Percentiles rank a stretch among this genome's conserved stretches.
phyloP scores from a whole-genome alignment of 2,113 vertebrate genomes.

The Clarias gariepinus region DNA sequence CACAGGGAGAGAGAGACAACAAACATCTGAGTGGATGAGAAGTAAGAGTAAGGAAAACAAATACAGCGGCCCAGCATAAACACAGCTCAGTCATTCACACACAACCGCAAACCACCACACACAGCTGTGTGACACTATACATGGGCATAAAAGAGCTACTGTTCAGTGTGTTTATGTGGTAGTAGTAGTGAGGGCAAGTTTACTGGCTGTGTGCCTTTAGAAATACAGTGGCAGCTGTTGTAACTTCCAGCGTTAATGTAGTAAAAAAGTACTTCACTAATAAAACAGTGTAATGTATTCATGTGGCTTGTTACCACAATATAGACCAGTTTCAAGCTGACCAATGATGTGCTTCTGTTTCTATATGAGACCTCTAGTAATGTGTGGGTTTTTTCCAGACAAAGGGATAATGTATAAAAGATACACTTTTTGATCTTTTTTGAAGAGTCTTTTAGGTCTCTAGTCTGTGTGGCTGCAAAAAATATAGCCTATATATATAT shows the following conservation, averaged over 20 bases:
- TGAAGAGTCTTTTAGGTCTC: too few relatives aligned
- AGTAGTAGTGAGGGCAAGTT: conserved; percentile 5
- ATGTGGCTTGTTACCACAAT: background rate
- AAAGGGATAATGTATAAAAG: background rate
- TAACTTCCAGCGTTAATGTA: background rate
- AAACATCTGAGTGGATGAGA: conserved; percentile 8
- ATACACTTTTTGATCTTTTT: background rate
- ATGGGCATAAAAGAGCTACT: conserved; percentile 26
- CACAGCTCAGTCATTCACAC: conserved; percentile 33
- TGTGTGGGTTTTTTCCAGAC: background rate
- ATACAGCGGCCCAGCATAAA: conserved; percentile 40
- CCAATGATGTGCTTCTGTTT: background rate
- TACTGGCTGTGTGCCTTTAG: conserved; percentile 16
- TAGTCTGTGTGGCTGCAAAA: too few relatives aligned
- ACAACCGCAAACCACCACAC: conserved; percentile 33
- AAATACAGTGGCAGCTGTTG: conserved; percentile 19
- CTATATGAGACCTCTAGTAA: background rate
- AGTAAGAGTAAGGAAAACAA: conserved; percentile 23
- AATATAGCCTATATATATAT: too few relatives aligned
- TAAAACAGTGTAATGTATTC: background rate
- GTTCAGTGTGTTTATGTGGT: conserved; percentile 30
- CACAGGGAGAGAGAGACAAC: conserved; percentile 38
- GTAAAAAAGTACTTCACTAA: background rate
- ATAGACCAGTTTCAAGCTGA: background rate
- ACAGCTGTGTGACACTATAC: conserved; percentile 44